phyloP scores from a whole-genome alignment of 2,797 vertebrate genomes.

The Anabas testudineus region DNA sequence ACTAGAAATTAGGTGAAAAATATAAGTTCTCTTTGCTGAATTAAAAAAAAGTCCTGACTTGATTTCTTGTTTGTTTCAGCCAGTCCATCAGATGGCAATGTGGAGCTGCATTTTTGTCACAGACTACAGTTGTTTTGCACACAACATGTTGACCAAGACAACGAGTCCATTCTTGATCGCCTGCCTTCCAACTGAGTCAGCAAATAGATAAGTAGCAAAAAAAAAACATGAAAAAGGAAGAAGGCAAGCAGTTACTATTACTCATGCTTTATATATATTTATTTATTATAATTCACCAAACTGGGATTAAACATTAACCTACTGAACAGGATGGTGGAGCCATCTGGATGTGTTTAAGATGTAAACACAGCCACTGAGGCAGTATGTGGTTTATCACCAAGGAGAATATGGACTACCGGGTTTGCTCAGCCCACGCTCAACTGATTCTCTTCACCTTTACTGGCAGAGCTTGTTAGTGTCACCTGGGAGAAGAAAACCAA shows the following conservation, averaged over 20 bases:
- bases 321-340: too few species aligned
- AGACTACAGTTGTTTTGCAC: too few species aligned
- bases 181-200: neutral
- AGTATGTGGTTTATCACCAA: neutral
- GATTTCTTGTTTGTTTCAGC: neutral
- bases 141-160: neutral
- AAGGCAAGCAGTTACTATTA: neutral
- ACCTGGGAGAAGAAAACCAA: neutral
- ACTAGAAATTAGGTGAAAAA: neutral
- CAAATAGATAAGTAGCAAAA: neutral
- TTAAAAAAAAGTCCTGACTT: neutral
- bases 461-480: constrained; percentile 5
- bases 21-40: neutral
- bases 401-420: neutral
- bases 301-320: neutral
- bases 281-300: too few species aligned
- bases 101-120: constrained; percentile 30
- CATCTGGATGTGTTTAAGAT: constrained; percentile 25
- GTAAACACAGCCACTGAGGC: neutral
- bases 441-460: constrained; percentile 16
- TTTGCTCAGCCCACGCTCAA: constrained; percentile 11
- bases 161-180: neutral
- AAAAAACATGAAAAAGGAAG: neutral
- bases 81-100: constrained; percentile 51
- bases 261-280: too few species aligned